Percentiles rank a stretch among this genome's conserved stretches.
Evolutionary conservation across 1,140 invertebrate species (phyloP).

Genomic region (Cepaea nemoralis): DNA sequence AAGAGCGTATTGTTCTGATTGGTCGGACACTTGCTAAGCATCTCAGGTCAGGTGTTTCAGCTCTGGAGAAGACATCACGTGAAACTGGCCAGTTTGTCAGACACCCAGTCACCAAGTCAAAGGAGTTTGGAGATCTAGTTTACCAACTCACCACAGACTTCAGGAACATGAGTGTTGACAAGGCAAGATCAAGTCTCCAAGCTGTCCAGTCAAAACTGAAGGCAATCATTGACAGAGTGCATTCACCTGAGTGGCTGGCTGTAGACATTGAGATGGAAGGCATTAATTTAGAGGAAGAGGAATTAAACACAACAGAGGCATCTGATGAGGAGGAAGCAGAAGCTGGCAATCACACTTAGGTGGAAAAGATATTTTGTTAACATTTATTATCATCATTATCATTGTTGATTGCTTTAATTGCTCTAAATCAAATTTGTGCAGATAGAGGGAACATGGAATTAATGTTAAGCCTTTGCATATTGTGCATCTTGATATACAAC

Average conservation of each 20-base stretch:
- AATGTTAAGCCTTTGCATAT: too few relatives aligned
- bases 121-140: constrained; percentile 25
- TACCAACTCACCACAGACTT: neutral
- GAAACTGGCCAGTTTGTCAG: constrained; percentile 30
- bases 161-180: constrained; percentile 2
- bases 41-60: constrained; percentile 3
- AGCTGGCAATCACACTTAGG: neutral
- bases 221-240: constrained; percentile 23
- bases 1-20: constrained; percentile 32
- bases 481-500: too few relatives aligned
- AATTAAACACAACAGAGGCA: neutral
- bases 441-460: too few relatives aligned
- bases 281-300: constrained; percentile 18
- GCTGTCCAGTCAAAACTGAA: constrained; percentile 12
- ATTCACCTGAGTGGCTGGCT: constrained; percentile 27
- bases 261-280: constrained; percentile 32
- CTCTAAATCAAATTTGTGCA: too few relatives aligned
- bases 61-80: constrained; percentile 22
- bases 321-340: neutral
- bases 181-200: neutral
- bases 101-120: constrained; percentile 32
- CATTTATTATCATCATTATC: too few relatives aligned
- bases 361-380: too few relatives aligned
- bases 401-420: too few relatives aligned
- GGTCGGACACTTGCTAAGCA: constrained; percentile 11